Base-by-base conservation (phyloP, 1,140 invertebrate genomes). In the Galendromus occidentalis region DNA sequence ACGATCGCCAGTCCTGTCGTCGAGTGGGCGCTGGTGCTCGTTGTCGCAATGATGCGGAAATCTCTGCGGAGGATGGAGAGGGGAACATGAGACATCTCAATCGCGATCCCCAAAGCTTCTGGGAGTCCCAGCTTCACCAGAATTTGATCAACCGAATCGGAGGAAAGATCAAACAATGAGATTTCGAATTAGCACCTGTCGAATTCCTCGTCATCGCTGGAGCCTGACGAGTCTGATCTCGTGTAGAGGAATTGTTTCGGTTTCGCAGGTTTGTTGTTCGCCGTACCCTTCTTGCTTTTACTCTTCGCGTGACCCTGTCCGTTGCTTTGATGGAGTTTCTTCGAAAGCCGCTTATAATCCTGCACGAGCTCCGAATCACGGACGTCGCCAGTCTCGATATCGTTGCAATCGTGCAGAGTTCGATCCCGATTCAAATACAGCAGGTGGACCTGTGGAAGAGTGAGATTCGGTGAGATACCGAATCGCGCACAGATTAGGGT, bases 301-400 rank as follows among this genome's bases (percentile, higher is more conserved):
- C 25, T 33, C 25, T 59, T 4, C n/a, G 22, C 51, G 20, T 29
- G 51, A 4, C 14, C 9, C 20, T 59, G 22, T 5, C 51, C 51
- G 6, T 59, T 25, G 14, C n/a, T 65, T 68, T 72, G 20, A 69
- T 69, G 25, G 14, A 59, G 51, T 22, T 33, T 25, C 20, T 59
- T 59, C 28, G 73, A 74, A 44, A 83, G 74, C 69, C 83, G 84
- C 70, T 87, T 86, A 76, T 90, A 89, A 73, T 88, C 86, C 71
- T 85, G 84, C 7, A 89, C 82, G 44, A 86, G 80, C 69, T 87
- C 85, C 2, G 84, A 84, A 72, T 87, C 83, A 67, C 82, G 81
- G 1, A 82, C 75, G 47, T 83, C 81, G 12, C 80, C 80, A 33
- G 78, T 79, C 25, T 85, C 84, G 70, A 89, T 77, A 68, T 86